phyloP scores from a whole-genome alignment of 1,140 invertebrate species.

The Neotoxoptera formosana region DNA sequence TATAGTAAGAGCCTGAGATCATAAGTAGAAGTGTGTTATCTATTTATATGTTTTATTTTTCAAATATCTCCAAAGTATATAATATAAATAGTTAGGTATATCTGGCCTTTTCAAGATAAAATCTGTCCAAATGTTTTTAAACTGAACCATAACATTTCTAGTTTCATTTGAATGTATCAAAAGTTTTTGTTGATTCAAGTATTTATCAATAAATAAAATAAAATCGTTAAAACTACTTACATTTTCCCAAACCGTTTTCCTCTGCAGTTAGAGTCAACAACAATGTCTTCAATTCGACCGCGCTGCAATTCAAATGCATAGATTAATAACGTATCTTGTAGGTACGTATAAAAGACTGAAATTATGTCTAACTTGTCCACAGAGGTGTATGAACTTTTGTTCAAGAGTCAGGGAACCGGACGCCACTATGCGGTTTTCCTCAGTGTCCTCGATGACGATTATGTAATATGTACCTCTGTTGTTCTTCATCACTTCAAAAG shows the following conservation, averaged over 20 bases:
- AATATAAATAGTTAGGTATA: neutral
- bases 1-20: neutral
- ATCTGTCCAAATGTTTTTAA: neutral
- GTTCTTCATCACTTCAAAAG: neutral
- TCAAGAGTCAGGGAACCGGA: slow-evolving; percentile 36
- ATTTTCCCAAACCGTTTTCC: slow-evolving; percentile 38
- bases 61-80: neutral
- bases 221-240: neutral
- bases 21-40: neutral
- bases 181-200: neutral
- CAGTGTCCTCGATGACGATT: neutral
- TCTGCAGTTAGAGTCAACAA: slow-evolving; percentile 3
- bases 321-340: neutral
- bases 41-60: neutral
- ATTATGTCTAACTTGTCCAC: slow-evolving; percentile 31
- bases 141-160: neutral
- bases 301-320: slow-evolving; percentile 27
- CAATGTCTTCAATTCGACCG: slow-evolving; percentile 48
- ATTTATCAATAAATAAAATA: neutral
- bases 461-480: neutral
- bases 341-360: neutral
- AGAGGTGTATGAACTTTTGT: slow-evolving; percentile 40
- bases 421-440: neutral
- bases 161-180: neutral
- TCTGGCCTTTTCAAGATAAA: neutral